phyloP scores from a whole-genome alignment of 2,888 invertebrate species.

The Lucinisca nassula region DNA sequence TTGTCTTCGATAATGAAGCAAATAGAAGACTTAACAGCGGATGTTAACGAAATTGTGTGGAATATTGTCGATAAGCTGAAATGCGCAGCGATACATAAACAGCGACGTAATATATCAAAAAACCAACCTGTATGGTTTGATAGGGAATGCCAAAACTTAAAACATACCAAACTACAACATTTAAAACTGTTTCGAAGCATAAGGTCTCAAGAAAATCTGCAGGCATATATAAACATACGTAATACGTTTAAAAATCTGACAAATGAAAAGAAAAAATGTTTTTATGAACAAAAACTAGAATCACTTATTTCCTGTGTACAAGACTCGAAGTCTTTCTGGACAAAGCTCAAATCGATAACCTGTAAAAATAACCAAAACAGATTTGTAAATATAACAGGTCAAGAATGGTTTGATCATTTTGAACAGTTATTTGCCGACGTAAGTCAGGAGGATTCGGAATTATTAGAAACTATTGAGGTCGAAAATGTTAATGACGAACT shows the following conservation, averaged over 20 bases:
- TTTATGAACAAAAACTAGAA: background rate
- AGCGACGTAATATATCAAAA: too few relatives aligned
- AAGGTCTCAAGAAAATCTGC: background rate
- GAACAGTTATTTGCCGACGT: background rate
- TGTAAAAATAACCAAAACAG: too few relatives aligned
- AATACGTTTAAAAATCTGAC: background rate
- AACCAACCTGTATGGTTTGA: background rate
- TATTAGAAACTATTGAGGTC: background rate
- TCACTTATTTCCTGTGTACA: background rate
- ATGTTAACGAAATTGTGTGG: too few relatives aligned
- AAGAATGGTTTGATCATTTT: too few relatives aligned
- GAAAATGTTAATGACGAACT: background rate
- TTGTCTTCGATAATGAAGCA: too few relatives aligned
- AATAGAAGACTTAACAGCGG: too few relatives aligned
- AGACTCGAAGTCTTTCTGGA: background rate
- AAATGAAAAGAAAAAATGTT: background rate
- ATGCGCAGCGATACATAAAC: too few relatives aligned
- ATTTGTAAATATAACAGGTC: too few relatives aligned
- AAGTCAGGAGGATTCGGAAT: background rate
- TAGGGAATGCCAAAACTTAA: background rate
- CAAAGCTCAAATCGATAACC: background rate
- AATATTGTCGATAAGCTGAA: too few relatives aligned
- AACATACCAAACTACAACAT: background rate
- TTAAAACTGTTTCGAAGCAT: background rate
- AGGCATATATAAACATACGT: background rate